These are phyloP conservation scores for Cirrhinus mrigala DNA, from an alignment of 2,797 vertebrate genomes.

Conservation along the genomic window DNA sequence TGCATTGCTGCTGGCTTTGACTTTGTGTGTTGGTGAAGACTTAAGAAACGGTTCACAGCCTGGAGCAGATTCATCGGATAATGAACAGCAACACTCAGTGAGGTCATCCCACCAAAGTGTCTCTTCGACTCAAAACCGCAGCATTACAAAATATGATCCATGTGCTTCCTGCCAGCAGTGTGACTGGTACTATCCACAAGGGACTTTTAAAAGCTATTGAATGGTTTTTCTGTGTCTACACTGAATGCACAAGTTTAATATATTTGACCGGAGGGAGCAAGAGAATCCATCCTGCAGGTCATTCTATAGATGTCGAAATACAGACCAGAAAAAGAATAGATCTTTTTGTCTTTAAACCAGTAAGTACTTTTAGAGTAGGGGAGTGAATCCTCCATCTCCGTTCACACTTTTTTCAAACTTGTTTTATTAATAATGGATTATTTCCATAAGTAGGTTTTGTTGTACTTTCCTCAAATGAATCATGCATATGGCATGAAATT, in stretches of 20 bases:
- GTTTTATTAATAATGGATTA: constrained; percentile 54
- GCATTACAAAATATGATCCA: constrained; percentile 52
- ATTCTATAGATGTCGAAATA: constrained; percentile 10
- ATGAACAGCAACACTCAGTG: constrained; percentile 39
- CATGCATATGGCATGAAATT: constrained; percentile 49
- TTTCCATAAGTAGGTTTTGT: constrained; percentile 61
- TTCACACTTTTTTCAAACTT: constrained; percentile 40
- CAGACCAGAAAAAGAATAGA: constrained; percentile 16
- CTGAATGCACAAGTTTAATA: constrained; percentile 39
- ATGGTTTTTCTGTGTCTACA: constrained; percentile 48
- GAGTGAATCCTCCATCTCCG: constrained; percentile 36
- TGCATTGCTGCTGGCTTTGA: constrained; percentile 24
- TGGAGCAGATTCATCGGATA: constrained; percentile 37
- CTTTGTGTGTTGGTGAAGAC: not conserved
- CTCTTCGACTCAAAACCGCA: constrained; percentile 40
- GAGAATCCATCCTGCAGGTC: constrained; percentile 10
- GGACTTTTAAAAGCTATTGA: constrained; percentile 54
- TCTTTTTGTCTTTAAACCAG: constrained; percentile 41
- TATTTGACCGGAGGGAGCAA: constrained; percentile 47
- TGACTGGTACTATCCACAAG: constrained; percentile 39
- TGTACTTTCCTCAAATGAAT: constrained; percentile 57
- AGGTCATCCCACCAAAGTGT: constrained; percentile 46
- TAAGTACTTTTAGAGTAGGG: constrained; percentile 43
- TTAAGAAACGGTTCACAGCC: constrained; percentile 26
- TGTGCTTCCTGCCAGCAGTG: constrained; percentile 39